These are phyloP conservation scores for Drymonia ruficornis DNA, from an alignment of 2,888 invertebrate genomes.

Conservation along the genomic window DNA sequence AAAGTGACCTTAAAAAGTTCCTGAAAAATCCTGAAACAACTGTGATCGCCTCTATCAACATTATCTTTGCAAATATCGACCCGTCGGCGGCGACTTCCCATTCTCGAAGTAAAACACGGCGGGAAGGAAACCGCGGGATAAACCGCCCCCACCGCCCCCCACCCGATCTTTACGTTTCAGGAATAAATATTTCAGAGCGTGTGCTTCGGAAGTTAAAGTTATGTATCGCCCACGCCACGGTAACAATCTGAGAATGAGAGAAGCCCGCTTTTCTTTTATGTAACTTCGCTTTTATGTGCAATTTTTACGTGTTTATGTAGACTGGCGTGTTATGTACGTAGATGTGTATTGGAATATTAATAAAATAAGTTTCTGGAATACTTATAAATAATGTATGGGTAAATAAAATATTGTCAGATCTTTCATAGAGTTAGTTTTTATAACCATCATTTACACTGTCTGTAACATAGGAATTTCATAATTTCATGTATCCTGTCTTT, in stretches of 20 bases:
- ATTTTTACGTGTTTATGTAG: constrained; percentile 33
- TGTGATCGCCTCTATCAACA: constrained; percentile 47
- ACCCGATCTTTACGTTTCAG: constrained; percentile 84
- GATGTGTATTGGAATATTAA: not conserved
- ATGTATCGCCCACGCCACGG: constrained; percentile 80
- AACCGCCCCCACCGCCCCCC: constrained; percentile 66
- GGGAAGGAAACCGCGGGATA: constrained; percentile 85
- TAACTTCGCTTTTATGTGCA: constrained; percentile 56
- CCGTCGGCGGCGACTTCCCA: constrained; percentile 84
- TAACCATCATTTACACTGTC: too few species aligned
- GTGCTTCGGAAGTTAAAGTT: constrained; percentile 84
- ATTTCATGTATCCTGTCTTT: too few species aligned
- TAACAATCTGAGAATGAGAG: constrained; percentile 82
- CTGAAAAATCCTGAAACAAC: constrained; percentile 3
- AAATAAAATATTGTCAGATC: too few species aligned
- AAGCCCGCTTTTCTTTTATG: constrained; percentile 71
- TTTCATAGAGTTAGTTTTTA: too few species aligned
- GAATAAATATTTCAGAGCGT: constrained; percentile 85
- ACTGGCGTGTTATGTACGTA: not conserved
- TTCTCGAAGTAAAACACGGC: constrained; percentile 85
- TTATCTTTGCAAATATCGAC: constrained; percentile 83
- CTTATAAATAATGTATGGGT: not conserved
- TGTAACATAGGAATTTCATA: too few species aligned
- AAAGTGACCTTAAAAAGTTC: not conserved
- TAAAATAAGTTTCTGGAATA: not conserved